These are phyloP conservation scores for Microchirus variegatus DNA, from an alignment of 2,797 vertebrate species.

Conservation along the genomic window DNA sequence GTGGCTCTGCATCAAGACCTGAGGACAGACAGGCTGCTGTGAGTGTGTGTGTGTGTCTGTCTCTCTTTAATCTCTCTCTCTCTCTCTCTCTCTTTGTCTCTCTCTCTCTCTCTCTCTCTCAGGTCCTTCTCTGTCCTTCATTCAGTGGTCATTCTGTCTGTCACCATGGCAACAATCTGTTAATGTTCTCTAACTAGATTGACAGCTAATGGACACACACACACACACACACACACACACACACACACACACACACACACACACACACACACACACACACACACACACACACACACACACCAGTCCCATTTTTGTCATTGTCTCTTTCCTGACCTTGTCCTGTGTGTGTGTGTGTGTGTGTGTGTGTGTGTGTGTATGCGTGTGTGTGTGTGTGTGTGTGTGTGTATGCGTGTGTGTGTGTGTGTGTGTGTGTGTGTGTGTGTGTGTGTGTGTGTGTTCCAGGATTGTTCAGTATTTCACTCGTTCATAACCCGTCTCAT, in stretches of 20 bases:
- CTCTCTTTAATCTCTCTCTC: too few relatives aligned
- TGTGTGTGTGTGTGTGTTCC: background rate
- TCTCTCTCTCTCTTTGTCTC: too few relatives aligned
- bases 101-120: too few relatives aligned
- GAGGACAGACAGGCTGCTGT: conserved; percentile 39
- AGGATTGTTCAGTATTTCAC: too few relatives aligned
- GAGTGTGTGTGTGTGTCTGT: conserved; percentile 19
- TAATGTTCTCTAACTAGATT: conserved; percentile 44
- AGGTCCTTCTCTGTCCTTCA: conserved; percentile 34
- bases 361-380: background rate
- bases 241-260: background rate
- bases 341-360: too few relatives aligned
- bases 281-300: background rate
- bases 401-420: background rate
- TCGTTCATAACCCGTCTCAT: background rate
- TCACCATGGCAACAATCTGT: conserved; percentile 34
- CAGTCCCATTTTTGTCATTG: background rate
- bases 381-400: background rate
- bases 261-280: background rate
- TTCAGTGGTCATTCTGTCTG: conserved; percentile 17
- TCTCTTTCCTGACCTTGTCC: background rate
- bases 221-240: background rate
- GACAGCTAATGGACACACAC: conserved; percentile 12
- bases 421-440: background rate
- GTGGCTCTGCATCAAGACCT: conserved; percentile 57